These are phyloP conservation scores for Spinus pinus DNA, from an alignment of 2,797 vertebrate species.

Conservation along the genomic window DNA sequence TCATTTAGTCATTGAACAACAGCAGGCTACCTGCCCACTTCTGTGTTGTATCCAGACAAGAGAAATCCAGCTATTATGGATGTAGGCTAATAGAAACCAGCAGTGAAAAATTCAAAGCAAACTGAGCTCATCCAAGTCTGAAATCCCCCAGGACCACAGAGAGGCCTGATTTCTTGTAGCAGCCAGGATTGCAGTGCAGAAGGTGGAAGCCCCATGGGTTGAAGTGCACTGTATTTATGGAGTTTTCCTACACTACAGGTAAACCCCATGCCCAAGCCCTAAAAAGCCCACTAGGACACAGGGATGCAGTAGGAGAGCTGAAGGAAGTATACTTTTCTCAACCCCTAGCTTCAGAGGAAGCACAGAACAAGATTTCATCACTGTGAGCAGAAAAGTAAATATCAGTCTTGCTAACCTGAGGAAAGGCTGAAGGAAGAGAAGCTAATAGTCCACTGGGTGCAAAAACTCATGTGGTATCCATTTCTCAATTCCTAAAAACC, in stretches of 20 bases:
- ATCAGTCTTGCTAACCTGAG: not conserved
- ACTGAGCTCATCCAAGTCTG: not conserved
- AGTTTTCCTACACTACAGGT: not conserved
- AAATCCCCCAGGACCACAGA: not conserved
- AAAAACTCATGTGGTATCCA: not conserved
- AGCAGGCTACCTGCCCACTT: not conserved
- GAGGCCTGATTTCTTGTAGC: rapidly evolving
- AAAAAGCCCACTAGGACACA: not conserved
- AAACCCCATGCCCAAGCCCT: not conserved
- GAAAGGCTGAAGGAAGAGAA: not conserved
- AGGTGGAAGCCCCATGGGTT: rapidly evolving
- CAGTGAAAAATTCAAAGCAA: not conserved
- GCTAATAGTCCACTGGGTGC: not conserved
- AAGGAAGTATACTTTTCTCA: not conserved
- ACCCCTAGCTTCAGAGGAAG: not conserved
- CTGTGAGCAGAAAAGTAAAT: not conserved
- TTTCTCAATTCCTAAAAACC: not conserved
- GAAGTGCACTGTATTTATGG: not conserved
- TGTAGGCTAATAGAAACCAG: not conserved
- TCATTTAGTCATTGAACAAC: not conserved
- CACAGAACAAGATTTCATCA: not conserved
- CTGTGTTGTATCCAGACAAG: not conserved
- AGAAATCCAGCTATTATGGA: not conserved
- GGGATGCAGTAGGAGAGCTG: not conserved
- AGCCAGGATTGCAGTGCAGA: rapidly evolving